phyloP scores from a whole-genome alignment of 2,797 vertebrate genomes.

The Nyctibius grandis region DNA sequence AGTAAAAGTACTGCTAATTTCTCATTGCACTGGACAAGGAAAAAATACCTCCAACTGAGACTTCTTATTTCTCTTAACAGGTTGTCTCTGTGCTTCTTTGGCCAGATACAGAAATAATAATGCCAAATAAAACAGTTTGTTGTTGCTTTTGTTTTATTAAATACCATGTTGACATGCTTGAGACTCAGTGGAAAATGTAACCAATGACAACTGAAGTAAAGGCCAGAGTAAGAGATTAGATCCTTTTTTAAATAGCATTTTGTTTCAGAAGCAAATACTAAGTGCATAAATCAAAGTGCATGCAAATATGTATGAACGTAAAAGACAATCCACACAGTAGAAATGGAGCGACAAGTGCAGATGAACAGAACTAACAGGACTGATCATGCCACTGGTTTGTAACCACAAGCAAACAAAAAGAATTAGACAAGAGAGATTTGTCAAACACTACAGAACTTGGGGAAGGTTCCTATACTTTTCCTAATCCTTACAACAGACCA shows the following conservation, averaged over 20 bases:
- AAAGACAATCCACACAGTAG: background rate
- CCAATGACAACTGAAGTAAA: background rate
- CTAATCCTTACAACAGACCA: background rate
- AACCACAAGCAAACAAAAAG: background rate
- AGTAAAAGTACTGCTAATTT: background rate
- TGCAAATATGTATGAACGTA: background rate
- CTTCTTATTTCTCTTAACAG: background rate
- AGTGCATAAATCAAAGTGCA: background rate
- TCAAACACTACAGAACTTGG: background rate
- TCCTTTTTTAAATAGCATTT: background rate
- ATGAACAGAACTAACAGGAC: background rate
- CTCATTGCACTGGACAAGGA: background rate
- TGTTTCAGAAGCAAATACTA: background rate
- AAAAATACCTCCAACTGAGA: background rate
- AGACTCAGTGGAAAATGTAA: background rate
- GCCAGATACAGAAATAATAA: background rate
- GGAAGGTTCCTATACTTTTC: background rate
- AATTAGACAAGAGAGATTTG: background rate
- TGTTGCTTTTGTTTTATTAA: background rate
- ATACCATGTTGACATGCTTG: background rate
- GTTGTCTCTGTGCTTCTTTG: background rate
- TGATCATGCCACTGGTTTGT: background rate
- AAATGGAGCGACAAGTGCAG: background rate
- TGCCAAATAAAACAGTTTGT: background rate
- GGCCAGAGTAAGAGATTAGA: background rate